Base-by-base conservation (phyloP, 2,797 vertebrate species). In the Sebastolobus altivelis region DNA sequence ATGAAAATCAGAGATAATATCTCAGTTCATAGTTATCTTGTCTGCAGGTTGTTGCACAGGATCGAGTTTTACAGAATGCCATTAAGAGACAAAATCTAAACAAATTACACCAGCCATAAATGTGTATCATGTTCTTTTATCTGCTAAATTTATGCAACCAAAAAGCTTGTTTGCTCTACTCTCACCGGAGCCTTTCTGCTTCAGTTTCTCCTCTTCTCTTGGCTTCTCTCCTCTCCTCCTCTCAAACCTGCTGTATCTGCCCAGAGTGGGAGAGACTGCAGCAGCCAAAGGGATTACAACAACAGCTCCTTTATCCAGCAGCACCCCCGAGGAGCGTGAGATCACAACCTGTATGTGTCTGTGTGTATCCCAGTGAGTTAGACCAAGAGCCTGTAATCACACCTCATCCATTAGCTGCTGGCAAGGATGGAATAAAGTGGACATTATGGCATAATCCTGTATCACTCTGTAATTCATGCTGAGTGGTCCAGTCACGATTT, bases 221-320 rank as follows among this genome's bases (percentile, higher is more conserved):
- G 55, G 59, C 67, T 85, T 69, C 65, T 46, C 79, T 81, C 58
- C 63, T 87, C 58, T 49, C 62, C 81, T 77, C 75, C 58, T 29
- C 22, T 72, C 25, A 77, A 71, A 71, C 40, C 6, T n/a, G 38
- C 72, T 71, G 68, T 60, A 65, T 81, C 78, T 81, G 75, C 56
- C 71, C 29, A 33, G 71, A 87, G 83, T 59, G 81, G 77, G 87
- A 84, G 83, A 84, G 58, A 67, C 68, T 65, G 72, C 79, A 75
- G 70, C 75, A 86, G 83, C 86, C 81, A 82, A 77, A 85, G 56
- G 74, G 79, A 87, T 90, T 85, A 86, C 70, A 86, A 68, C 83
- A 83, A 87, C 90, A 93, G 89, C 92, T 91, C 86, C 87, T 92
- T 87, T 76, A 88, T 92, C 86, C 89, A 84, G 87, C 83, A 89